phyloP scores from a whole-genome alignment of 2,888 invertebrate species.

The Heteropelma amictum region DNA sequence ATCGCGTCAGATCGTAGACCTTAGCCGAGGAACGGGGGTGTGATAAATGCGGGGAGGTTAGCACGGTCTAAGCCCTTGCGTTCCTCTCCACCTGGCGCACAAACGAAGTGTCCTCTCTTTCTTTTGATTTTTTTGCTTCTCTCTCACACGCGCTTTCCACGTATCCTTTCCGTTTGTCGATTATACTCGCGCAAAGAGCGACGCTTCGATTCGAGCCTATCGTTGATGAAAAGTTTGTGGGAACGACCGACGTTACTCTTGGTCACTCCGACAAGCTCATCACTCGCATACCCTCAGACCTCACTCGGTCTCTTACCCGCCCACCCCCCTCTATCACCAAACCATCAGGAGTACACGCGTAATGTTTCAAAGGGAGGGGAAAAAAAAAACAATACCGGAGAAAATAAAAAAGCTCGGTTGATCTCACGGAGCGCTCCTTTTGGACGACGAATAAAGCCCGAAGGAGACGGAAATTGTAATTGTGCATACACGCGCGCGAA shows the following conservation, averaged over 20 bases:
- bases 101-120: conserved; percentile 50
- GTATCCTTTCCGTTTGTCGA: conserved; percentile 27
- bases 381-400: conserved; percentile 5
- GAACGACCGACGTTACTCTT: conserved; percentile 77
- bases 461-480: conserved; percentile 18
- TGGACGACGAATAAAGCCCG: conserved; percentile 36
- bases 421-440: conserved; percentile 45
- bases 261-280: conserved; percentile 77
- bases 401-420: conserved; percentile 25
- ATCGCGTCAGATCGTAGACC: conserved; percentile 65
- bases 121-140: conserved; percentile 48
- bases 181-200: conserved; percentile 50
- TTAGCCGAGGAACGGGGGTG: conserved; percentile 66
- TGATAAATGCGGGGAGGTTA: conserved; percentile 69
- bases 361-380: conserved; percentile 31
- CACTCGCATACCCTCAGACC: conserved; percentile 67
- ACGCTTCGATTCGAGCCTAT: conserved; percentile 52
- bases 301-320: not conserved
- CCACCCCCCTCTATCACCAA: conserved; percentile 33
- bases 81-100: conserved; percentile 62
- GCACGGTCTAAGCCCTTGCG: conserved; percentile 66
- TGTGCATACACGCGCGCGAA: conserved; percentile 32
- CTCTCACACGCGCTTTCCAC: conserved; percentile 34
- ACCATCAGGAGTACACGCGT: conserved; percentile 26
- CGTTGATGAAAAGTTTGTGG: conserved; percentile 74